A percentile compares a stretch with the other conserved stretches of the same genome.
These are phyloP conservation scores for Macaria liturata DNA, from an alignment of 2,888 invertebrate genomes.

Conservation along the genomic window DNA sequence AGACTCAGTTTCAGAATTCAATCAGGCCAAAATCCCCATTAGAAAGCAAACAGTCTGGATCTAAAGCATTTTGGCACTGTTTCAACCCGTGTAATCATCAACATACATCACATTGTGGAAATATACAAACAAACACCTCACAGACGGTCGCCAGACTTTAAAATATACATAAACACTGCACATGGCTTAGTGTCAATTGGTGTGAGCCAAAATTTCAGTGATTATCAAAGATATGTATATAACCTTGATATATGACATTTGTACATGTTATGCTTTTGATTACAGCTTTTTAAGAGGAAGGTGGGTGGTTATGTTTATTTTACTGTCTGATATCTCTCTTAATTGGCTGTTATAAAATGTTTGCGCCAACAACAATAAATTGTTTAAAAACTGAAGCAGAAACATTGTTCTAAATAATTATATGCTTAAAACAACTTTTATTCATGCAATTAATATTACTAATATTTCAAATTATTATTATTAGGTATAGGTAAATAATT, in stretches of 20 bases:
- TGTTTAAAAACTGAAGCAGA: no score
- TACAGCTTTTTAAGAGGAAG: not conserved
- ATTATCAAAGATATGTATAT: constrained; percentile 38
- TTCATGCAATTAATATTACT: no score
- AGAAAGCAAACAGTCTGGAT: constrained; percentile 22
- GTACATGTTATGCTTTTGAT: not conserved
- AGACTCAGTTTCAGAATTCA: not conserved
- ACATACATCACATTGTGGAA: constrained; percentile 44
- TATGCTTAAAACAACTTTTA: no score
- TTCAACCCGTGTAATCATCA: constrained; percentile 40
- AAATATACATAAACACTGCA: constrained; percentile 42
- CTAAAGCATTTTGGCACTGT: constrained; percentile 37
- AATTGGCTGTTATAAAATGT: no score
- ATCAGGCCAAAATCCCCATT: constrained; percentile 16
- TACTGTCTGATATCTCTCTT: no score
- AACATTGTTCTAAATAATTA: no score
- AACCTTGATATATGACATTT: constrained; percentile 31
- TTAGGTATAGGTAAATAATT: no score
- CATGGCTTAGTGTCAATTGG: constrained; percentile 31
- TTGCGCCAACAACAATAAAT: no score
- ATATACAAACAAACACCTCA: constrained; percentile 44
- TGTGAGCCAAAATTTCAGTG: constrained; percentile 40
- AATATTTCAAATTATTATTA: no score
- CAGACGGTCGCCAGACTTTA: constrained; percentile 62
- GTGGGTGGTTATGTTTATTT: not conserved